These are phyloP conservation scores for Rhipidura dahli DNA, from an alignment of 2,113 vertebrate species.

Conservation along the genomic window DNA sequence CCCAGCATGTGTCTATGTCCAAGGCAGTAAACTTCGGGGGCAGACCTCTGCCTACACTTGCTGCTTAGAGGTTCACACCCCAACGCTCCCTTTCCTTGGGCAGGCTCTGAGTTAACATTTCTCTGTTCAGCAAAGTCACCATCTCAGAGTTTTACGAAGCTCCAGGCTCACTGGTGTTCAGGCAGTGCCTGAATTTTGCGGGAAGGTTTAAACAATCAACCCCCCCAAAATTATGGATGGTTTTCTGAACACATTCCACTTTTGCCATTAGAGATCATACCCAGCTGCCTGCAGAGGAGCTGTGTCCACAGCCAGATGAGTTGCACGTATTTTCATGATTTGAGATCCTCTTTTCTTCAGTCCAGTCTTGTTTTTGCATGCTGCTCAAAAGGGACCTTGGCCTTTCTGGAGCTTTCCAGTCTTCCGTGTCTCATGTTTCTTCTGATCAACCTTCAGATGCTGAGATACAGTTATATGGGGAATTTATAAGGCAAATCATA, in stretches of 20 bases:
- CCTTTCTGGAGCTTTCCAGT: not conserved
- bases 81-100: not conserved
- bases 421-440: not conserved
- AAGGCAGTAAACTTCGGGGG: not conserved
- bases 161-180: not conserved
- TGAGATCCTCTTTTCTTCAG: not conserved
- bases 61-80: not conserved
- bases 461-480: not conserved
- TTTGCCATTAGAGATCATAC: not conserved
- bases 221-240: accelerated
- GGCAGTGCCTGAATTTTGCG: not conserved
- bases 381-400: not conserved
- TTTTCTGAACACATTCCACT: not conserved
- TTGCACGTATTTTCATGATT: not conserved
- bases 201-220: not conserved
- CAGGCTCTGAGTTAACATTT: not conserved
- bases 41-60: not conserved
- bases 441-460: not conserved
- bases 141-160: not conserved
- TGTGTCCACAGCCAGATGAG: not conserved
- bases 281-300: not conserved
- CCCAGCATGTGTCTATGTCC: too few relatives aligned
- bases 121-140: not conserved
- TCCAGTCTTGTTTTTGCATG: not conserved
- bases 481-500: not conserved